Conservation (phyloP, 2,113 vertebrate species). For the Anolis sagrei region DNA sequence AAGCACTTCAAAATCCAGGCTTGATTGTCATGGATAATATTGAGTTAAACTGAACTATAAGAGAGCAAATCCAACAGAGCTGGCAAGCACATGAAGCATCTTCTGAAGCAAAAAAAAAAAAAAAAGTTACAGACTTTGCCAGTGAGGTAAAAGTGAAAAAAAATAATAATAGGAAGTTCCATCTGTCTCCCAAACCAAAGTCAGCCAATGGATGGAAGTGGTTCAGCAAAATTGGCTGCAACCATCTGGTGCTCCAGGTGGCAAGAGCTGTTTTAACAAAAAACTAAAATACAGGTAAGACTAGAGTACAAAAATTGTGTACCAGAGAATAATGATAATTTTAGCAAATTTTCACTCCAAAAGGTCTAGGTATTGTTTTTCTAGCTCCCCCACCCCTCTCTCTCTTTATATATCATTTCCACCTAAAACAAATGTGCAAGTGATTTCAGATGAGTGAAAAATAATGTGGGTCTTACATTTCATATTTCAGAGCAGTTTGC, state of each 20-base stretch:
- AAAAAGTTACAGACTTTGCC: slow-evolving; percentile 53
- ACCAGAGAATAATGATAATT: slow-evolving; percentile 3
- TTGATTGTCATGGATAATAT: slow-evolving; percentile 34
- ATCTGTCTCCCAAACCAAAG: slow-evolving; percentile 69
- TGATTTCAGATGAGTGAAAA: background rate
- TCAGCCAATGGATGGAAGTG: slow-evolving; percentile 65
- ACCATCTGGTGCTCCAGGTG: slow-evolving; percentile 73
- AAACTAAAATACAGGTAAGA: slow-evolving; percentile 56
- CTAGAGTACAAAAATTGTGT: slow-evolving; percentile 45
- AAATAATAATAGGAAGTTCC: slow-evolving; percentile 39
- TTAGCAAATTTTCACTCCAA: slow-evolving; percentile 18
- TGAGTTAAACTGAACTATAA: background rate
- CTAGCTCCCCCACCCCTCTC: background rate
- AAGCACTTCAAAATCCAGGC: slow-evolving; percentile 30
- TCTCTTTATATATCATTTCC: background rate
- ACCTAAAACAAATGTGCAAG: background rate
- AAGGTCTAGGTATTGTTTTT: slow-evolving; percentile 16
- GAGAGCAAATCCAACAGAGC: slow-evolving; percentile 25
- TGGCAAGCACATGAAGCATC: slow-evolving; percentile 46
- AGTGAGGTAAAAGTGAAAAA: slow-evolving; percentile 58
- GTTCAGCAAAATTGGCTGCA: slow-evolving; percentile 64
- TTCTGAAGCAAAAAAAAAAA: slow-evolving; percentile 49
- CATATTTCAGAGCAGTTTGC: slow-evolving; percentile 4
- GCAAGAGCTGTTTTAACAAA: slow-evolving; percentile 65
- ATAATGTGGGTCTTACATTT: background rate